phyloP scores from a whole-genome alignment of 2,888 invertebrate species.

The Nasonia oneida region DNA sequence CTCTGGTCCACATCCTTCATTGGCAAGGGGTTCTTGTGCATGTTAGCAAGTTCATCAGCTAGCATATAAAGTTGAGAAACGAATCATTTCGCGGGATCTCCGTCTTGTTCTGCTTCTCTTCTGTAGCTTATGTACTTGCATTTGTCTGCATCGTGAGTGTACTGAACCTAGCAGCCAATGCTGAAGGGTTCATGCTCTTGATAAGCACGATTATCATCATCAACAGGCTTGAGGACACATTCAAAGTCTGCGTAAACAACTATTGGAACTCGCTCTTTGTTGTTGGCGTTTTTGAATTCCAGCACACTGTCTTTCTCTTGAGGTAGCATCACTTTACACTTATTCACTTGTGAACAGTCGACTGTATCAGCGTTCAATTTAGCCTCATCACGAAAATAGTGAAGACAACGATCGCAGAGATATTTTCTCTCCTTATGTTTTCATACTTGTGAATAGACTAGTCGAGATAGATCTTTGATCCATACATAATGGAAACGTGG shows the following conservation, averaged over 20 bases:
- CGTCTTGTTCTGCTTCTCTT: no score
- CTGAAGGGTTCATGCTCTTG: no score
- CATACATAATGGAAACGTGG: no score
- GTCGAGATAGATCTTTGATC: not conserved
- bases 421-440: no score
- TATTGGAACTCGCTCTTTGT: constrained; percentile 51
- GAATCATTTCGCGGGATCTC: not conserved
- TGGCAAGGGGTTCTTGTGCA: no score
- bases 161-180: no score
- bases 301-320: constrained; percentile 41
- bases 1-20: not conserved
- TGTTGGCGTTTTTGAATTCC: constrained; percentile 59
- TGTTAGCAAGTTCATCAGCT: not conserved
- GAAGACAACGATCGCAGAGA: constrained; percentile 30
- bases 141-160: no score
- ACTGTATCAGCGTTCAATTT: not conserved
- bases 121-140: no score
- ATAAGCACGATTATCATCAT: no score
- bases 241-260: constrained; percentile 37
- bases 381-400: constrained; percentile 19
- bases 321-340: constrained; percentile 50
- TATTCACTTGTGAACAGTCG: constrained; percentile 44
- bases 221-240: no score
- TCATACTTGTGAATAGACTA: not conserved
- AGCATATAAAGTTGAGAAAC: not conserved